Evolutionary conservation across 1,140 invertebrate species (phyloP), one percentile per base, ranked within the genome.

Genomic region (Aphidius ervi): DNA sequence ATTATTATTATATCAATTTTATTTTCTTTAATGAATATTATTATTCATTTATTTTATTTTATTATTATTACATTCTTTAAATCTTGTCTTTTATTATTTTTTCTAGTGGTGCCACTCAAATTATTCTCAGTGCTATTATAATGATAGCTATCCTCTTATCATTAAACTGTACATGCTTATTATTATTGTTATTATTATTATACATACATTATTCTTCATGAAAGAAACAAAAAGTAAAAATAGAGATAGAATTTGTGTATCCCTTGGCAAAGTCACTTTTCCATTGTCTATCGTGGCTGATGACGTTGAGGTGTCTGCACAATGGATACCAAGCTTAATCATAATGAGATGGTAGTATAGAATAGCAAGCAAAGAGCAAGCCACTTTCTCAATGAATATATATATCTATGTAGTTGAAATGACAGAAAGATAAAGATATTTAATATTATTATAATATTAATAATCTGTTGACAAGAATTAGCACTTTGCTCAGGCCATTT

Each of bases 341-440:
- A 72, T 72, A 73, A 73, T 71, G 70, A 72, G 68, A 68, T 64
- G 63, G 64, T 67, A 67, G 66, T 70, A 64, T 69, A 68, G 63
- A 63, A 57, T 58, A 63, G 63, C 63, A 9, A 46, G 42, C 9
- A 56, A 61, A 46, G 46, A 59, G 37, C 23, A 31, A 31, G 23
- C 2, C 4, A 31, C 23, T 31, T 31, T 31, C 23, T 31, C 23
- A 31, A 31, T 31, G 23, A 31, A 31, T 31, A 31, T 31, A 23
- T 23, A 31, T 31, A 31, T 1, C 2, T 31, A 31, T 31, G 23
- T 31, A 31, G 59, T 59, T 59, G 65, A 57, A 61, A 54, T 52
- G 61, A 53, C 60, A 52, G 42, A n/a, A 37, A 55, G 45, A 31
- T 31, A 31, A 31, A 31, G 23, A 31, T 31, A 31, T 31, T 31